A percentile compares a stretch with the other conserved stretches of the same genome.
Evolutionary conservation across 2,797 vertebrate genomes (phyloP).

Genomic region (Sphenodon punctatus): DNA sequence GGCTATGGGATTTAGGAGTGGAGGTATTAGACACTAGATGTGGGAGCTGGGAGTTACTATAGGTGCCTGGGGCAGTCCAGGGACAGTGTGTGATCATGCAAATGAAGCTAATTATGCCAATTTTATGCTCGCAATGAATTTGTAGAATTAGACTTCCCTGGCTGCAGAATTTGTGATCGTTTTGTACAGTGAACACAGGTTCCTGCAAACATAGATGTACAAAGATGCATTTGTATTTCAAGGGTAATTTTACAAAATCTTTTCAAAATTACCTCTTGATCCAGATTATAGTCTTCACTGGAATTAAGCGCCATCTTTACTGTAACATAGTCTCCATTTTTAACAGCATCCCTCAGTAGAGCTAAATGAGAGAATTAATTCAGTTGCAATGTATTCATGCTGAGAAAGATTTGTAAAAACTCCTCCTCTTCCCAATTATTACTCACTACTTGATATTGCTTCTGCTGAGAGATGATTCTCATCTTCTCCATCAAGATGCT

Average conservation of each 20-base stretch:
- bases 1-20: no score
- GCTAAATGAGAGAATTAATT: slow-evolving; percentile 67
- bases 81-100: no score
- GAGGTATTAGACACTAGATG: no score
- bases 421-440: neutral
- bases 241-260: neutral
- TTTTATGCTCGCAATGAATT: no score
- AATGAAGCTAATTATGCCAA: no score
- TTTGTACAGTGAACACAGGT: no score
- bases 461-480: slow-evolving; percentile 80
- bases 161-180: no score
- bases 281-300: slow-evolving; percentile 92
- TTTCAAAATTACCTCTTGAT: slow-evolving; percentile 93
- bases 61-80: no score
- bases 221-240: neutral
- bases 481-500: slow-evolving; percentile 92
- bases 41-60: no score
- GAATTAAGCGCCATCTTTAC: slow-evolving; percentile 95
- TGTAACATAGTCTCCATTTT: slow-evolving; percentile 93
- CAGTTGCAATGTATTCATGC: neutral
- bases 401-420: neutral
- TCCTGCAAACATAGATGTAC: no score
- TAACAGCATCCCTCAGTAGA: slow-evolving; percentile 93
- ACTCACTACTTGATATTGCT: slow-evolving; percentile 88
- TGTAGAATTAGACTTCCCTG: no score